Evolutionary conservation across 1,140 invertebrate species (phyloP), one percentile per base, ranked within the genome.

Genomic region (Apis laboriosa): DNA sequence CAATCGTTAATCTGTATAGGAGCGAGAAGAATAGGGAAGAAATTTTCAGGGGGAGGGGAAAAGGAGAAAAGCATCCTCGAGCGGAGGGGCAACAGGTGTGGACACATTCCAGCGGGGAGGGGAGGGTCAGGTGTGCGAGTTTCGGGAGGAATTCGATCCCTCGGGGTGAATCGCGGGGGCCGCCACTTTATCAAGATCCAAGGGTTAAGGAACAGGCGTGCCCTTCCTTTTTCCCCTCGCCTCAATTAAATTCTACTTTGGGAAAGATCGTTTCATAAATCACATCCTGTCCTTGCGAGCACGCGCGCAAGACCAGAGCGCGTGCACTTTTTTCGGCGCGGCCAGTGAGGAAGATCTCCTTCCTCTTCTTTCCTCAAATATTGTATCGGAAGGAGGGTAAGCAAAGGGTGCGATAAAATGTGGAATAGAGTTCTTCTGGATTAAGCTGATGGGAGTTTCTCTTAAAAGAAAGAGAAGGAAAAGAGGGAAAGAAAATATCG

Each of bases 231-330:
- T 80, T n/a, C n/a, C 75, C 68, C 79, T 83, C 87, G 81, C 87
- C 87, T 90, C 89, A 86, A 90, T 90, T 88, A 90, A 90, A 90
- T 86, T 85, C 89, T 80, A 90, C 86, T 90, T 86, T 81, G 24
- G 66, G 64, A 24, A 24, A 84, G 88, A 88, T 90, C 86, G 77
- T 90, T 90, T 90, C 84, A 88, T 88, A 90, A 90, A 90, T 90
- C 88, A 89, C 79, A 73, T 83, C 88, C 80, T 74, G 75, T 66
- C 75, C 58, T n/a, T n/a, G n/a, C 56, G 75, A 68, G 81, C 82
- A 68, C 85, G 73, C 66, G 77, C 71, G 61, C 86, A 24, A 58
- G 5, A 34, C 34, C 79, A 1, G 28, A 28, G 9, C 53, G 15
- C 24, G 60, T 5, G 51, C 76, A 24, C 43, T 53, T 70, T 61